These are phyloP conservation scores for Drosophila varians DNA, from an alignment of 1,140 invertebrate species.

Conservation along the genomic window DNA sequence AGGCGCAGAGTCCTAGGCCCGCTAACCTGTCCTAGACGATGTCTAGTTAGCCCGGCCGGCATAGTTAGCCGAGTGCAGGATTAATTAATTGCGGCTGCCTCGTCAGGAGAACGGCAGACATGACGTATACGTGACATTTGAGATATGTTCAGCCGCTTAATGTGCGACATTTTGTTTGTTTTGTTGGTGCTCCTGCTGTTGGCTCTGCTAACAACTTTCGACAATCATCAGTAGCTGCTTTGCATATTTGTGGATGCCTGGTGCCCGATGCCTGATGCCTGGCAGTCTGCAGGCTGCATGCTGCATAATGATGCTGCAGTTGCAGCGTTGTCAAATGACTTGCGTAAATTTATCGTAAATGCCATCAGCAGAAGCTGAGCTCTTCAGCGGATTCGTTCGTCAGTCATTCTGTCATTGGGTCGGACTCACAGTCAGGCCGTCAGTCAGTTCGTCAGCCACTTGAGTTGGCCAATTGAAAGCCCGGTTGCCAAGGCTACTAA, in stretches of 20 bases:
- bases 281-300: constrained; percentile 27
- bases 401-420: constrained; percentile 22
- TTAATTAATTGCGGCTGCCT: constrained; percentile 73
- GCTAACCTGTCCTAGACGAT: constrained; percentile 48
- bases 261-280: too few relatives aligned
- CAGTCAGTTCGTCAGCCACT: constrained; percentile 4
- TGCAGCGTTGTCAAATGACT: constrained; percentile 81
- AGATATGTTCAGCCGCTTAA: constrained; percentile 78
- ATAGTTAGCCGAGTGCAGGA: constrained; percentile 64
- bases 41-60: constrained; percentile 40
- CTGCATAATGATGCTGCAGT: constrained; percentile 68
- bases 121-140: constrained; percentile 80
- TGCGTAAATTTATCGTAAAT: constrained; percentile 83
- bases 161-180: constrained; percentile 81
- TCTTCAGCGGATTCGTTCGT: constrained; percentile 35
- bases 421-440: constrained; percentile 10
- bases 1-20: neutral
- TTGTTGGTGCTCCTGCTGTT: constrained; percentile 14
- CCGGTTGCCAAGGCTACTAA: constrained; percentile 54
- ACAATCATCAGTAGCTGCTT: constrained; percentile 57
- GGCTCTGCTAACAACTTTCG: constrained; percentile 52
- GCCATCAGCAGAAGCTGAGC: constrained; percentile 60
- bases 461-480: constrained; percentile 41
- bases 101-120: constrained; percentile 48
- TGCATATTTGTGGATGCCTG: constrained; percentile 63